Evolutionary conservation across 2,113 vertebrate species (phyloP), one percentile per base, ranked within the genome.

Genomic region (Gallinago jamesoni): DNA sequence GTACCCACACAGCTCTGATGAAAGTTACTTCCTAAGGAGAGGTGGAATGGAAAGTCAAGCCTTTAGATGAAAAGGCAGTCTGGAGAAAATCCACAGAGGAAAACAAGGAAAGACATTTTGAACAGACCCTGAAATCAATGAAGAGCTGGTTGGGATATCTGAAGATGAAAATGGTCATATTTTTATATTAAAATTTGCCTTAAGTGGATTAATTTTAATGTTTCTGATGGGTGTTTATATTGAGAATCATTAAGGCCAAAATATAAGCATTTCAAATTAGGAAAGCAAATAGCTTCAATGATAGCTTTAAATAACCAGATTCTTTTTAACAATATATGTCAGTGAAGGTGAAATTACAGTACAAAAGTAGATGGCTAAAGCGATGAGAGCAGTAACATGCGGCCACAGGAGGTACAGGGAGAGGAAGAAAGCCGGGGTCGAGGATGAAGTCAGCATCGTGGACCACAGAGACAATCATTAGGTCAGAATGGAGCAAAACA

Each of bases 1-100:
- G 47, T 57, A 50, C 70, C 18, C 39, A n/a, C 0, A 7, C 9
- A 60, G 78, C 87, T 76, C 67, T 74, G 67, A 68, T 83, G 56
- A 89, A 96, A 87, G 76, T 53, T 50, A 59, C 30, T 87, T 94
- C 53, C 74, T 76, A 76, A 87, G 84, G 50, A 94, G 62, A 62
- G 59, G 35, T 53, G 50, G 45, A 95, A 88, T 77, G 62, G 72
- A 24, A 94, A 93, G 59, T 62, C 59, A 84, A 85, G 67, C 25
- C 30, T 67, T 66, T 35, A 87, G 70, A 73, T 57, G 10, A 93
- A 93, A 91, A 85, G 30, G 66, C 45, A 94, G n/a, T 56, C 59
- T 87, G 39, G 50, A 94, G 62, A 89, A 89, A 95, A 93, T 82
- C 87, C 50, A 13, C n/a, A 9, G 45, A 80, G 50, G 45, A 87